These are phyloP conservation scores for Chloroclystis v-ata DNA, from an alignment of 2,888 invertebrate genomes.

Conservation along the genomic window DNA sequence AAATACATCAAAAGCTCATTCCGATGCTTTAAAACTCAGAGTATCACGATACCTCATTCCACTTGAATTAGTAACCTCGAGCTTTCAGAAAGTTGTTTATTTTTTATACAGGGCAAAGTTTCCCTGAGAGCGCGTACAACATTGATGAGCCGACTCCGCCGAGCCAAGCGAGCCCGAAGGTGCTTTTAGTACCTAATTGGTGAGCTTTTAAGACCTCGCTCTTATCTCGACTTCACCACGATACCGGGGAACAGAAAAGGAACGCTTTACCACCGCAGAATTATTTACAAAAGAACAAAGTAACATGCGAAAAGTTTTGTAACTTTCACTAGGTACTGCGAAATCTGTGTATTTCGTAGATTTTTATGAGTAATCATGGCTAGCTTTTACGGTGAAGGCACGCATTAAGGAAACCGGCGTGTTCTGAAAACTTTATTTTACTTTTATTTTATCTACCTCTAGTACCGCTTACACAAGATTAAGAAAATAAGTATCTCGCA, in stretches of 20 bases:
- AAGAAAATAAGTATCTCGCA: no score
- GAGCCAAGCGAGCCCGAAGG: constrained; percentile 66
- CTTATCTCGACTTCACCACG: constrained; percentile 72
- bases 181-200: constrained; percentile 79
- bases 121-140: constrained; percentile 67
- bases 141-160: constrained; percentile 73
- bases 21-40: not conserved
- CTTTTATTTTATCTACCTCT: no score
- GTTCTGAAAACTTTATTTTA: no score
- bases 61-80: constrained; percentile 22
- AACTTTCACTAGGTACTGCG: no score
- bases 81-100: constrained; percentile 25
- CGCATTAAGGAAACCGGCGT: no score
- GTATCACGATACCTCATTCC: constrained; percentile 11
- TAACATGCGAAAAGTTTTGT: no score
- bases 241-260: constrained; percentile 28
- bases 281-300: constrained; percentile 21
- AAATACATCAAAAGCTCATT: not conserved
- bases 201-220: constrained; percentile 75
- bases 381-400: no score
- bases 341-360: no score
- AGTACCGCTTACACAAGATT: no score
- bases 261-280: constrained; percentile 2
- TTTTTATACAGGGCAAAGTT: constrained; percentile 45
- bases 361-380: no score